phyloP scores from a whole-genome alignment of 2,888 invertebrate species.

The Heliconius cydno region DNA sequence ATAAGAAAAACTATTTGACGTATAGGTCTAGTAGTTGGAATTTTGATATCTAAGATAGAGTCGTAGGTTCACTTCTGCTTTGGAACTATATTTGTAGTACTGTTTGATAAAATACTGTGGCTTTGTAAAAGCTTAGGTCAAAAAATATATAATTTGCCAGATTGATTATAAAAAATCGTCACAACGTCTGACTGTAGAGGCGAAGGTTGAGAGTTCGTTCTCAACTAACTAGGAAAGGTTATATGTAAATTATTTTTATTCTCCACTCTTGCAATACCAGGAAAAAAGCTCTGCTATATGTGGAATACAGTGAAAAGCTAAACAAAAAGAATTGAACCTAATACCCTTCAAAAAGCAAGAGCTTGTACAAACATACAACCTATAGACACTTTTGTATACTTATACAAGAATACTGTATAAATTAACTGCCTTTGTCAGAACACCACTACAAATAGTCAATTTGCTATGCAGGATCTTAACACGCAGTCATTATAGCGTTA shows the following conservation, averaged over 20 bases:
- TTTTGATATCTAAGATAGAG: neutral
- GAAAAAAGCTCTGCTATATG: no score
- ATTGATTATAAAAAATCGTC: no score
- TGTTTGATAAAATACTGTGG: neutral
- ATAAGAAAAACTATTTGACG: neutral
- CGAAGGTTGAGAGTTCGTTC: no score
- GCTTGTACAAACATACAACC: neutral
- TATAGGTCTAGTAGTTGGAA: neutral
- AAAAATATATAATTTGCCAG: no score
- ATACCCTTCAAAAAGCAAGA: neutral
- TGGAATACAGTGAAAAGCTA: no score
- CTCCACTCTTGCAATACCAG: no score
- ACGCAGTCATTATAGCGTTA: conserved; percentile 35
- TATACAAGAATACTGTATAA: neutral
- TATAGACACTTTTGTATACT: neutral
- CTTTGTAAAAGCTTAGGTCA: neutral
- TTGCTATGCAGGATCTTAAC: conserved; percentile 1
- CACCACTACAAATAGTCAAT: neutral
- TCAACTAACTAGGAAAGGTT: no score
- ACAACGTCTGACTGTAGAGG: no score
- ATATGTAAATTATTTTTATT: no score
- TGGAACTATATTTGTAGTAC: neutral
- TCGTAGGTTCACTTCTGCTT: neutral
- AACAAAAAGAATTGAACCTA: neutral
- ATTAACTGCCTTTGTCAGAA: neutral